Conservation (phyloP, 2,797 vertebrate genomes). For the Phaenicophaeus curvirostris region DNA sequence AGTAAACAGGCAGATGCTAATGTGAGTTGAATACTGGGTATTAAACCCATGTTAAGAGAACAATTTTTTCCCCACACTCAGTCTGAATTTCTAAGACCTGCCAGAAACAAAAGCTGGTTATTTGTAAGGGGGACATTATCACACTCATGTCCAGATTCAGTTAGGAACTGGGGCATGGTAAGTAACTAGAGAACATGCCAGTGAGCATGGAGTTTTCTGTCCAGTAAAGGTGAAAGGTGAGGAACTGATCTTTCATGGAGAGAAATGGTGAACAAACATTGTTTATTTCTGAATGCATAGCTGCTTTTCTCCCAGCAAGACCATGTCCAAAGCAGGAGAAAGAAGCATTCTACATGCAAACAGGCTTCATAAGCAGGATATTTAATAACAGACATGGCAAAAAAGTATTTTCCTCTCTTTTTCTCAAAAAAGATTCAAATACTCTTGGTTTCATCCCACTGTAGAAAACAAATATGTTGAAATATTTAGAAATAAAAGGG, state of each 20-base stretch:
- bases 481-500: not conserved
- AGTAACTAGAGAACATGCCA: not conserved
- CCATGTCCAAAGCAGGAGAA: not conserved
- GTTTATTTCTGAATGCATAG: not conserved
- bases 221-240: not conserved
- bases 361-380: not conserved
- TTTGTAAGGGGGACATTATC: not conserved
- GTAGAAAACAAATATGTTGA: not conserved
- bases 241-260: not conserved
- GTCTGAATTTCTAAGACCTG: not conserved
- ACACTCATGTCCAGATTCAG: not conserved
- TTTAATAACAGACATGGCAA: not conserved
- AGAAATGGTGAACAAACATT: not conserved
- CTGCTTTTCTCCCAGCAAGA: not conserved
- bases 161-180: not conserved
- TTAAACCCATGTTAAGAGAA: not conserved
- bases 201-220: not conserved
- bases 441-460: not conserved
- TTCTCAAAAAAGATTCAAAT: not conserved
- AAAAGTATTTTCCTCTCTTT: not conserved
- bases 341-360: not conserved
- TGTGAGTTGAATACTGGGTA: not conserved
- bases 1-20: not conserved
- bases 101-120: not conserved
- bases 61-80: not conserved